Evolutionary conservation across 2,888 invertebrate species (phyloP).

Genomic region (Dioctria linearis): DNA sequence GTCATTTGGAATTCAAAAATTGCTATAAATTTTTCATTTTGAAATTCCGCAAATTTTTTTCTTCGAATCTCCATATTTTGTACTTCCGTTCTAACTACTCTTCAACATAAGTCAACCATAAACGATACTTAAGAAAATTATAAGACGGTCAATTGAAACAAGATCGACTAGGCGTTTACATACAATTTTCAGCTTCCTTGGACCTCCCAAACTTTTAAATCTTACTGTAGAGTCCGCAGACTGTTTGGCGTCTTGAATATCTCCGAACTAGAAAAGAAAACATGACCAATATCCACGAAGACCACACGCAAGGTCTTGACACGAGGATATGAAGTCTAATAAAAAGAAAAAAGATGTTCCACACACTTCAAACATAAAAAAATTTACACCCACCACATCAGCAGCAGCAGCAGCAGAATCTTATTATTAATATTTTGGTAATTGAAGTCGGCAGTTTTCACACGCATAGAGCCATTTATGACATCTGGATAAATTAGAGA

Average conservation of each 20-base stretch:
- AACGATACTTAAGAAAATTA: neutral
- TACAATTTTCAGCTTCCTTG: slow-evolving; percentile 1
- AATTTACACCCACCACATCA: too few relatives aligned
- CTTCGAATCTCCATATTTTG: too few relatives aligned
- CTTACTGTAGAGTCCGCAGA: slow-evolving; percentile 5
- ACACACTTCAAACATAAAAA: too few relatives aligned
- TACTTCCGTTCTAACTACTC: too few relatives aligned
- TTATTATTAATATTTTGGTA: slow-evolving; percentile 33
- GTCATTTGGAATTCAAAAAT: too few relatives aligned
- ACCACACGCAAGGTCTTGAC: slow-evolving; percentile 11
- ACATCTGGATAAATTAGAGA: neutral
- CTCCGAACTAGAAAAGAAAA: neutral
- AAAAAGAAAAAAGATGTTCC: too few relatives aligned
- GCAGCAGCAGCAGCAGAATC: neutral
- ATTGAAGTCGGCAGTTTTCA: slow-evolving; percentile 33
- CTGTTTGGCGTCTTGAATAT: slow-evolving; percentile 4
- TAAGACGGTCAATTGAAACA: slow-evolving; percentile 4
- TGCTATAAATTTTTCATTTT: too few relatives aligned
- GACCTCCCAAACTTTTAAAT: slow-evolving; percentile 9
- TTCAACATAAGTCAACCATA: slow-evolving; percentile 6
- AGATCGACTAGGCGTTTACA: slow-evolving; percentile 28
- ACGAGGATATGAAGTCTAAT: neutral
- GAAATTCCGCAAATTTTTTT: too few relatives aligned
- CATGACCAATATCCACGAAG: neutral
- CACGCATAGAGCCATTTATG: neutral